Evolutionary conservation across 2,113 vertebrate genomes (phyloP), one percentile per base, ranked within the genome.

Genomic region (Mesoclemmys tuberculata): DNA sequence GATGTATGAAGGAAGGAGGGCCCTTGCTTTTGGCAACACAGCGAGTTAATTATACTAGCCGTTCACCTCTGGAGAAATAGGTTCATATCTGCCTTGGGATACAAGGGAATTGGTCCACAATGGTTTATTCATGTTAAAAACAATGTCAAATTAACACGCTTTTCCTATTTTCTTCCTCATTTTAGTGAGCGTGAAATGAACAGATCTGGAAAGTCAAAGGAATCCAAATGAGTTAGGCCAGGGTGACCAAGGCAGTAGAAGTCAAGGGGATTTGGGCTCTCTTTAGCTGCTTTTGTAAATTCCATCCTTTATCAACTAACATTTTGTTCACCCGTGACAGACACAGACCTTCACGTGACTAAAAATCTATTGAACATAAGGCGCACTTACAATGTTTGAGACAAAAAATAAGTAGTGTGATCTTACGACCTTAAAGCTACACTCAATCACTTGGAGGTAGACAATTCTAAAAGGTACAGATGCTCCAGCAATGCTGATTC

Each of bases 11-110:
- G 56, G 10, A 58, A 93, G 4, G 87, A 31, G 6, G 88, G 82
- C 46, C 35, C 84, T 75, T 14, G 0, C 93, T 88, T 80, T 31
- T 46, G 2, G 0, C 49, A 82, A 81, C 0, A 18, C 64, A 74
- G 94, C 5, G 1, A 0, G 80, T 91, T 97, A 95, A 91, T 96
- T 95, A 97, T 96, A 95, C 8, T 87, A 96, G 85, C 35, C 87
- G 87, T 93, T 82, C 77, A 82, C 82, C 95, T 92, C 87, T 12
- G 56, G 90, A 94, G 93, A 71, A 90, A 88, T 1, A 27, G 89
- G 75, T 74, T 97, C 58, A 95, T 90, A 93, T 85, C 85, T 0
- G 21, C 88, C 94, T 58, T 95, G 83, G 96, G 93, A 96, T 92
- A 92, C 87, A 58, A 49, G 88, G 9, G 64, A 82, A 86, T 51